phyloP scores from a whole-genome alignment of 2,113 vertebrate genomes.

The Epinephelus fuscoguttatus region DNA sequence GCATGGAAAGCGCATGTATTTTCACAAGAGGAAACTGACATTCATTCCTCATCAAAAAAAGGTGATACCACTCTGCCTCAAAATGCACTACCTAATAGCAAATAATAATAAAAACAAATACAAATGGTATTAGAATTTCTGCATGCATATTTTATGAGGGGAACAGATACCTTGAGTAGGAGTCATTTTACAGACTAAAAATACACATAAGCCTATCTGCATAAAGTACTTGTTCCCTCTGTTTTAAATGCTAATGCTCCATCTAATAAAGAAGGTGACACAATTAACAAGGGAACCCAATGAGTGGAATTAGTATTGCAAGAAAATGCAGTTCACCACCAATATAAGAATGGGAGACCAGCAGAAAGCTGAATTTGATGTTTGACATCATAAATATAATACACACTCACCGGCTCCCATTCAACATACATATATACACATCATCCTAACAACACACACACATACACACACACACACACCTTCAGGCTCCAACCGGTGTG shows the following conservation, averaged over 20 bases:
- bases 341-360: neutral
- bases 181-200: neutral
- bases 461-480: conserved; percentile 62
- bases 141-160: neutral
- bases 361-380: conserved; percentile 19
- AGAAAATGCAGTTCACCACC: neutral
- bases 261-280: conserved; percentile 1
- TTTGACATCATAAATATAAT: conserved; percentile 13
- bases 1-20: neutral
- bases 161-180: neutral
- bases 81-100: neutral
- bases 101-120: neutral
- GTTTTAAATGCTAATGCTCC: neutral
- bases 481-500: conserved; percentile 79
- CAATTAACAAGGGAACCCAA: neutral
- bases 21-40: neutral
- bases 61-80: neutral
- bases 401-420: conserved; percentile 33
- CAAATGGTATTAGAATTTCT: neutral
- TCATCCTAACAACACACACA: neutral
- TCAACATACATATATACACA: conserved; percentile 38
- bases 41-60: neutral
- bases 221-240: neutral
- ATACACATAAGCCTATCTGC: neutral
- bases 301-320: no score